Percentiles rank a stretch among this genome's conserved stretches.
phyloP scores from a whole-genome alignment of 2,888 invertebrate species.

The Eustalomyia histrio region DNA sequence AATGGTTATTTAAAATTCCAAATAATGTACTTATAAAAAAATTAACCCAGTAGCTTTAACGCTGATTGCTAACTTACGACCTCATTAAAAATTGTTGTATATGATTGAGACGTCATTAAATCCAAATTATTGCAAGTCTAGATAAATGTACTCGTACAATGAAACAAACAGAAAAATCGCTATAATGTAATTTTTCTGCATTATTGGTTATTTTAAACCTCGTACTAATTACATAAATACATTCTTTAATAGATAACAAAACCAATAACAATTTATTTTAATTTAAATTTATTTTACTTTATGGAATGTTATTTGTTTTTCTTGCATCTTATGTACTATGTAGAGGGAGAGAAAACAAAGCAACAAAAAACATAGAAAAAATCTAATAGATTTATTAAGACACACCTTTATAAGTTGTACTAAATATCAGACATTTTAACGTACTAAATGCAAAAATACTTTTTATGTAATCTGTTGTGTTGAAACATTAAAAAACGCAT shows the following conservation, averaged over 20 bases:
- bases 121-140: neutral
- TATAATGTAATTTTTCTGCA: neutral
- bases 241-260: neutral
- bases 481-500: no score
- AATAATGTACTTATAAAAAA: no score
- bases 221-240: neutral
- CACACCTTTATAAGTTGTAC: constrained; percentile 32
- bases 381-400: constrained; percentile 33
- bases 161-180: neutral
- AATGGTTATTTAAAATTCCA: no score
- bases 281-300: neutral
- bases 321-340: neutral
- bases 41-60: no score
- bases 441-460: no score
- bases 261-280: neutral
- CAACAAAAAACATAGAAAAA: neutral
- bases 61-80: neutral
- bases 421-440: no score
- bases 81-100: neutral
- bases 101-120: neutral
- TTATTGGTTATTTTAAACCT: neutral
- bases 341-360: neutral
- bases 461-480: no score
- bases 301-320: neutral
- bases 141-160: neutral